Conservation (phyloP, 2,888 invertebrate species). For the Mesochorus sp. region DNA sequence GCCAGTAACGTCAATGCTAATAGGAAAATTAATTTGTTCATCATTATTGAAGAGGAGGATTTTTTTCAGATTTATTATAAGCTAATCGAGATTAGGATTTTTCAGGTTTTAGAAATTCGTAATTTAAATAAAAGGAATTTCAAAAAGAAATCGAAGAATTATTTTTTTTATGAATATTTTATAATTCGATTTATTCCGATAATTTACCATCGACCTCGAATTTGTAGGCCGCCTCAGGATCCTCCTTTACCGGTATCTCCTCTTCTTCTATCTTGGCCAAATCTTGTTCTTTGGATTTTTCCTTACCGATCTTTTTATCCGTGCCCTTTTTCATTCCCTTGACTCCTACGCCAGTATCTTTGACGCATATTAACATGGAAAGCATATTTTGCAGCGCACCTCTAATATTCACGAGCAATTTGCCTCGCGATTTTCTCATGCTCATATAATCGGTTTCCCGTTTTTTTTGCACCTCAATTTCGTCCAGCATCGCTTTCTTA, state of each 20-base stretch:
- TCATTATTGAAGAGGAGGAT: too few species aligned
- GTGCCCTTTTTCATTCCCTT: conserved; percentile 39
- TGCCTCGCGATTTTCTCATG: conserved; percentile 83
- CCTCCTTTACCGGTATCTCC: conserved; percentile 24
- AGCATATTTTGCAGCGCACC: conserved; percentile 85
- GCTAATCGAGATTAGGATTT: too few species aligned
- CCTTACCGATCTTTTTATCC: conserved; percentile 30
- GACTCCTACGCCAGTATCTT: too few species aligned
- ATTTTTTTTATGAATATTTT: not conserved
- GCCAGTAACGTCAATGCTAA: conserved; percentile 72
- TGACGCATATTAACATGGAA: conserved; percentile 82
- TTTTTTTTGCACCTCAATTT: conserved; percentile 82
- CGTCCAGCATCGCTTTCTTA: conserved; percentile 82
- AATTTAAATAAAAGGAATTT: too few species aligned
- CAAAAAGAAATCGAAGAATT: too few species aligned
- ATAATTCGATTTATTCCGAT: not conserved
- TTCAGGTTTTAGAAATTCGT: too few species aligned
- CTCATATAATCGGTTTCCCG: conserved; percentile 81
- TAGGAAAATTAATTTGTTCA: not conserved
- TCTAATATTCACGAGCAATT: conserved; percentile 84
- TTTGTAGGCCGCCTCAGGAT: conserved; percentile 54
- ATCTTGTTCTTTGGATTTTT: conserved; percentile 46
- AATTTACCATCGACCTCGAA: conserved; percentile 68
- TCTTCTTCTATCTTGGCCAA: conserved; percentile 43
- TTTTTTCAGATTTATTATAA: too few species aligned